phyloP scores from a whole-genome alignment of 2,888 invertebrate genomes.

The Conus canariensis region DNA sequence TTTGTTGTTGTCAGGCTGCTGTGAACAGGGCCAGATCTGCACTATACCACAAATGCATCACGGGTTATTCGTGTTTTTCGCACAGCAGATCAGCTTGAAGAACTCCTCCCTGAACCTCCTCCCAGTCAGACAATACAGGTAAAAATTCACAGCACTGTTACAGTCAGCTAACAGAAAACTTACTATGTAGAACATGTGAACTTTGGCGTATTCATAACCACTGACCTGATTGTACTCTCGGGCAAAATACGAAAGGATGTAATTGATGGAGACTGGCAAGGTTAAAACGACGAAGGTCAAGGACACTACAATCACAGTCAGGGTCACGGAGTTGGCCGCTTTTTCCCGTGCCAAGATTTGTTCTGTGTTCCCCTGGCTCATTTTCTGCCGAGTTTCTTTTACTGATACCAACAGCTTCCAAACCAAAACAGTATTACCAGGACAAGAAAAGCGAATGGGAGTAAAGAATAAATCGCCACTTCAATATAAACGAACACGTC shows the following conservation, averaged over 20 bases:
- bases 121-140: no score
- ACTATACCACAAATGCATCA: no score
- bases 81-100: no score
- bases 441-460: neutral
- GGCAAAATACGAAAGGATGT: neutral
- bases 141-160: no score
- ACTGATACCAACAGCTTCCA: neutral
- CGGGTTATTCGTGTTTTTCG: no score
- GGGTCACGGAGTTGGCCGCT: neutral
- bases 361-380: neutral
- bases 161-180: no score
- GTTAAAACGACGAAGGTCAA: neutral
- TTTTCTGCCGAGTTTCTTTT: neutral
- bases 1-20: no score
- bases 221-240: no score
- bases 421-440: neutral
- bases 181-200: no score
- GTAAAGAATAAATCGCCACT: neutral
- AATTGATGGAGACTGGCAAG: neutral
- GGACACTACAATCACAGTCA: slow-evolving; percentile 1
- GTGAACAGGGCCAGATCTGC: no score
- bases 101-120: no score
- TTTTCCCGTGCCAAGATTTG: neutral
- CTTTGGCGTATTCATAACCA: no score
- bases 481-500: neutral